phyloP scores from a whole-genome alignment of 2,113 vertebrate genomes.

The Chlamydotis undulata region DNA sequence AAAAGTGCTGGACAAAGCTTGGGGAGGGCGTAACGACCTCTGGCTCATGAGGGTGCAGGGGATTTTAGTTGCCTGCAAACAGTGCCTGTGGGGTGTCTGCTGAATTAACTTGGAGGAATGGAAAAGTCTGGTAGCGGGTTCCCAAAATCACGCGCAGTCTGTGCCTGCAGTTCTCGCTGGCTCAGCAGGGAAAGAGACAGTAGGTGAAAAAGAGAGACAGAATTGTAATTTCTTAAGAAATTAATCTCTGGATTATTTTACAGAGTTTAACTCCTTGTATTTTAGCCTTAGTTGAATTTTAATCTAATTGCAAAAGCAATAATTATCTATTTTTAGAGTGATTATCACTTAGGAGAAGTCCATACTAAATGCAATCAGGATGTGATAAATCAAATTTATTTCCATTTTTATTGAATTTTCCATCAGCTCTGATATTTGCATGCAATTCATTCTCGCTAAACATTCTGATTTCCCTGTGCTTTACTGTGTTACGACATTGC shows the following conservation, averaged over 20 bases:
- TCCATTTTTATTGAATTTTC: neutral
- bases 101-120: neutral
- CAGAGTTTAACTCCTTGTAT: neutral
- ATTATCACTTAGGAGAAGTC: neutral
- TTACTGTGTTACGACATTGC: neutral
- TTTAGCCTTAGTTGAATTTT: neutral
- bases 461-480: neutral
- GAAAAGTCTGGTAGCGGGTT: neutral
- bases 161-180: neutral
- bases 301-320: neutral
- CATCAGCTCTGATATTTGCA: neutral
- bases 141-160: rapidly evolving
- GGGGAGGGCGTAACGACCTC: neutral
- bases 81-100: neutral
- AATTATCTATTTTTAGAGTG: neutral
- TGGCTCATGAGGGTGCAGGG: neutral
- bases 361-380: neutral
- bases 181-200: neutral
- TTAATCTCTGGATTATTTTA: neutral
- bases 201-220: neutral
- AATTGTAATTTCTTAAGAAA: neutral
- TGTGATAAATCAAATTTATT: neutral
- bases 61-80: neutral
- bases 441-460: neutral
- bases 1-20: neutral